Evolutionary conservation across 2,888 invertebrate genomes (phyloP), one percentile per base, ranked within the genome.

Genomic region (Pandemis corylana): DNA sequence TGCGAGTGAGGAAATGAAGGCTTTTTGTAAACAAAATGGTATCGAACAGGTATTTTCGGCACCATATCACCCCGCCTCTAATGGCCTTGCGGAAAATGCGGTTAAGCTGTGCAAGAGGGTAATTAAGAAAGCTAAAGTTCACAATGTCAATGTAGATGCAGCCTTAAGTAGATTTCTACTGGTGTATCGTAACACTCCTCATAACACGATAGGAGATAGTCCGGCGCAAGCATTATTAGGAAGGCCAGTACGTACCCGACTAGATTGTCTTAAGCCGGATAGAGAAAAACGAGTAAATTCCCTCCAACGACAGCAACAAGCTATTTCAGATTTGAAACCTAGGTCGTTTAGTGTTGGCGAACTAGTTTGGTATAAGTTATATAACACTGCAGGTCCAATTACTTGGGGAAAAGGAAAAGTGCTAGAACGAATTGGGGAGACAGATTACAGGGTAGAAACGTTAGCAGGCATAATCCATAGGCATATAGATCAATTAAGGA

Each of bases 251-350:
- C 63, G 62, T 49, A 68, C 63, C 63, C 49, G 67, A 44, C 63
- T 15, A 0, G 67, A 59, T 62, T 72, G 41, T 41, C 28, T 73
- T 76, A 73, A 67, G 77, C 66, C 61, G 13, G 42, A 44, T n/a
- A 65, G 72, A 64, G n/a, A n/a, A n/a, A n/a, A n/a, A n/a, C n/a
- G n/a, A n/a, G n/a, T n/a, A n/a, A n/a, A n/a, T n/a, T n/a, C n/a
- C n/a, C n/a, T n/a, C n/a, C n/a, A n/a, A n/a, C n/a, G n/a, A n/a
- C n/a, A n/a, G n/a, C n/a, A n/a, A n/a, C n/a, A n/a, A n/a, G n/a
- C n/a, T n/a, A n/a, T n/a, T n/a, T n/a, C n/a, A n/a, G n/a, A n/a
- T n/a, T n/a, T n/a, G n/a, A n/a, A n/a, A n/a, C n/a, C n/a, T n/a
- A n/a, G n/a, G n/a, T n/a, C n/a, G n/a, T n/a, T n/a, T n/a, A n/a